Conservation (phyloP, 2,797 vertebrate species). For the Propithecus deckenii region DNA sequence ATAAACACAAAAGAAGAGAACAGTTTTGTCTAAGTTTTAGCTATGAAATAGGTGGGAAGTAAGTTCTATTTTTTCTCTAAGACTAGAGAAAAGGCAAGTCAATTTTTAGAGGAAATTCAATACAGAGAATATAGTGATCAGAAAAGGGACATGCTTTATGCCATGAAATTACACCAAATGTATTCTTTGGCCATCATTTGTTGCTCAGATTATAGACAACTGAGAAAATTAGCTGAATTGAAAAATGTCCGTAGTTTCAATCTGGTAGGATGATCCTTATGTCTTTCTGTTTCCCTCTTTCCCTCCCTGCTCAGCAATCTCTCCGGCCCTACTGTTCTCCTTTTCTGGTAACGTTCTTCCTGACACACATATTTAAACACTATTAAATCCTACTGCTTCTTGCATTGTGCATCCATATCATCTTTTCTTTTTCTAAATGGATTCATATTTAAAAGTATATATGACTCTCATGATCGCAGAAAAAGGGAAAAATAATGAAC, state of each 20-base stretch:
- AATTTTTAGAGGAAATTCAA: constrained; percentile 28
- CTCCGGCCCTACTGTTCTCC: background rate
- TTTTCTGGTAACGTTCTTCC: background rate
- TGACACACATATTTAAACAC: background rate
- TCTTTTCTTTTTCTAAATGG: background rate
- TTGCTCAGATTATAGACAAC: background rate
- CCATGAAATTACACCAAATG: background rate
- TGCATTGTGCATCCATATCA: background rate
- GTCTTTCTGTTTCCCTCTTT: background rate
- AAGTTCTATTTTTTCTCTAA: background rate
- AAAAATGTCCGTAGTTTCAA: background rate
- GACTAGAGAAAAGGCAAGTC: background rate
- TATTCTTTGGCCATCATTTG: background rate
- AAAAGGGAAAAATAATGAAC: background rate
- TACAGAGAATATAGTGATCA: background rate
- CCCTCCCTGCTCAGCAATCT: background rate
- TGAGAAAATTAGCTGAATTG: background rate
- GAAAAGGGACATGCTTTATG: background rate
- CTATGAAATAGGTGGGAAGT: background rate
- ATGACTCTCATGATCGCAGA: background rate
- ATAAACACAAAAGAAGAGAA: background rate
- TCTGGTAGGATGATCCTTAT: background rate
- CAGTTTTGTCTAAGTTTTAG: constrained; percentile 14
- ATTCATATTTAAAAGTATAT: background rate
- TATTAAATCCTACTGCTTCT: background rate